These are phyloP conservation scores for Aselliscus stoliczkanus DNA, from an alignment of 2,797 vertebrate genomes.

Conservation along the genomic window DNA sequence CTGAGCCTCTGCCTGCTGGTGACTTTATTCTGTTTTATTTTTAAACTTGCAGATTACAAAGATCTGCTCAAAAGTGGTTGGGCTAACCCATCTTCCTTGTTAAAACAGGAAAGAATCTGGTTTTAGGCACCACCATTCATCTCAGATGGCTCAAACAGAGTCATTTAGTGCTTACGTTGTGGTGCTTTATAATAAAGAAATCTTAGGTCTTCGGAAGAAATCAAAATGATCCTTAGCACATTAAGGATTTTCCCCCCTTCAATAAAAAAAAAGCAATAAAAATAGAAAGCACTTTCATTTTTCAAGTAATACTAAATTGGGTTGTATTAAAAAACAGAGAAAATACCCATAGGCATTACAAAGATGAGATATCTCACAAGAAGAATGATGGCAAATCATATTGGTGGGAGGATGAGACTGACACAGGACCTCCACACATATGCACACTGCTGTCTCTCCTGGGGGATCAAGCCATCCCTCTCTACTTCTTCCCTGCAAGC, in stretches of 20 bases:
- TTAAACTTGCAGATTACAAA: neutral
- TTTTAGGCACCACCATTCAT: constrained; percentile 1
- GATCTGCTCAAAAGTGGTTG: neutral
- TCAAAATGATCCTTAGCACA: neutral
- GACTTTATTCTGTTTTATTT: constrained; percentile 1
- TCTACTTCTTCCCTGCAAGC: neutral
- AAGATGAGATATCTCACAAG: neutral
- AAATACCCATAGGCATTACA: neutral
- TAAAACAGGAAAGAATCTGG: neutral
- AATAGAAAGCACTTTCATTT: neutral
- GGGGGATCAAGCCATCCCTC: neutral
- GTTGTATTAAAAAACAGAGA: neutral
- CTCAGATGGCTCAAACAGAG: neutral
- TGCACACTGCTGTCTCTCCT: neutral
- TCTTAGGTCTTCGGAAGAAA: neutral
- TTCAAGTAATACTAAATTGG: neutral
- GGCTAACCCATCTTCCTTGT: neutral
- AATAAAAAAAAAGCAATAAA: neutral
- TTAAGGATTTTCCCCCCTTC: neutral
- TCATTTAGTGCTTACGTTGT: neutral
- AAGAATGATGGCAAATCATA: neutral
- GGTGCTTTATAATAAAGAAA: neutral
- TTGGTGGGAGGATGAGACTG: neutral
- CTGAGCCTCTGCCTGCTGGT: neutral
- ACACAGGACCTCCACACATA: neutral